Percentiles rank a stretch among this genome's conserved stretches.
Evolutionary conservation across 2,888 invertebrate genomes (phyloP).

Genomic region (Halocaridina rubra): DNA sequence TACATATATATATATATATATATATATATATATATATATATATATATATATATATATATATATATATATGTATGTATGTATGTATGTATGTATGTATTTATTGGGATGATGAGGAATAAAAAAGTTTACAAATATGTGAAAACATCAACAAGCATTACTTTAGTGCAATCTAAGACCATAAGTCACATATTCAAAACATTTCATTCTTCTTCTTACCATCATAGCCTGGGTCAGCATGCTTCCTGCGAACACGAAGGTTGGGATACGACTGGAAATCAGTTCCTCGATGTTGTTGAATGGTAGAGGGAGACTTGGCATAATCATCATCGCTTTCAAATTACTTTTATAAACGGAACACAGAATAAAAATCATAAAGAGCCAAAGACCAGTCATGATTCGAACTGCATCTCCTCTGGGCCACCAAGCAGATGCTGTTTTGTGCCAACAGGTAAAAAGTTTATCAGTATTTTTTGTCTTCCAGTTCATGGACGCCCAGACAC

Average conservation of each 20-base stretch:
- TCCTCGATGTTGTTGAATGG: conserved; percentile 24
- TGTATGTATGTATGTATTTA: background rate
- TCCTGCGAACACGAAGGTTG: background rate
- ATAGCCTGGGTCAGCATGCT: background rate
- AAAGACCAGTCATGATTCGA: background rate
- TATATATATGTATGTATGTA: background rate
- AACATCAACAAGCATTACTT: no score
- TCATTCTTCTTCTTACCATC: background rate
- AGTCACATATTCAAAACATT: no score
- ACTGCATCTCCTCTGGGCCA: background rate
- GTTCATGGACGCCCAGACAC: no score
- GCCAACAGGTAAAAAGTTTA: no score
- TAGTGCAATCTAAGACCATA: no score
- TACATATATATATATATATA: background rate
- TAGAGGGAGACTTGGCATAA: background rate
- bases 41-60: background rate
- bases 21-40: background rate
- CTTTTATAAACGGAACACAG: background rate
- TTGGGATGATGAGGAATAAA: background rate
- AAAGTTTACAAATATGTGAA: no score
- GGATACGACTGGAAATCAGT: conserved; percentile 3
- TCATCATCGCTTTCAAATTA: conserved; percentile 22
- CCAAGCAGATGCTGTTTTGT: background rate
- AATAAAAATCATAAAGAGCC: background rate
- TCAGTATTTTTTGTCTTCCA: no score